phyloP scores from a whole-genome alignment of 2,888 invertebrate species.

The Synanthedon myopaeformis region DNA sequence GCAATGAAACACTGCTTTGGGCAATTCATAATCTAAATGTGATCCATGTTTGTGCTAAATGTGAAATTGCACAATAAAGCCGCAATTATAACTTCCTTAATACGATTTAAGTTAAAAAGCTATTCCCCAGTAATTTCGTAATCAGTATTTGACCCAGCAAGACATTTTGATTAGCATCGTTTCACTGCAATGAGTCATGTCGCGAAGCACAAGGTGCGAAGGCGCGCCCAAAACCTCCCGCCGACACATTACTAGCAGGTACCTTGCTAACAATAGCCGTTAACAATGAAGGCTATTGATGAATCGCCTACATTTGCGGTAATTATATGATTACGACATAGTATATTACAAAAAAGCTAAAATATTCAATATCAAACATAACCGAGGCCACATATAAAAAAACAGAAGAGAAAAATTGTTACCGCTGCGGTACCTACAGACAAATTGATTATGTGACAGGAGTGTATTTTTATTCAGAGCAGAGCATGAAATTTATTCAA shows the following conservation, averaged over 20 bases:
- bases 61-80: slow-evolving; percentile 30
- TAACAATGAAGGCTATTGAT: slow-evolving; percentile 10
- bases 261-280: slow-evolving; percentile 18
- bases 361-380: too few relatives aligned
- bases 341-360: too few relatives aligned
- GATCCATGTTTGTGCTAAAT: slow-evolving; percentile 10
- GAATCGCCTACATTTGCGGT: slow-evolving; percentile 4
- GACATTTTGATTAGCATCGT: slow-evolving; percentile 32
- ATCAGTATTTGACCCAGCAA: slow-evolving; percentile 19
- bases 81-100: slow-evolving; percentile 33
- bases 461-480: slow-evolving; percentile 25
- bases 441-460: slow-evolving; percentile 21
- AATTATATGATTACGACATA: not conserved
- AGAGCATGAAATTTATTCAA: slow-evolving; percentile 38
- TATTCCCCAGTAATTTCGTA: slow-evolving; percentile 36
- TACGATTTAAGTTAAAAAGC: slow-evolving; percentile 28
- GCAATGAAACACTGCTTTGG: slow-evolving; percentile 4
- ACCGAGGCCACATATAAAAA: not conserved
- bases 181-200: slow-evolving; percentile 27
- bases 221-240: slow-evolving; percentile 10
- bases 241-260: not conserved
- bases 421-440: slow-evolving; percentile 14
- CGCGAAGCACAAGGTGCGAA: slow-evolving; percentile 15
- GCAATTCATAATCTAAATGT: not conserved
- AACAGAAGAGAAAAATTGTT: slow-evolving; percentile 3